Evolutionary conservation across 2,888 invertebrate genomes (phyloP), one percentile per base, ranked within the genome.

Genomic region (Drosophila diplacantha): DNA sequence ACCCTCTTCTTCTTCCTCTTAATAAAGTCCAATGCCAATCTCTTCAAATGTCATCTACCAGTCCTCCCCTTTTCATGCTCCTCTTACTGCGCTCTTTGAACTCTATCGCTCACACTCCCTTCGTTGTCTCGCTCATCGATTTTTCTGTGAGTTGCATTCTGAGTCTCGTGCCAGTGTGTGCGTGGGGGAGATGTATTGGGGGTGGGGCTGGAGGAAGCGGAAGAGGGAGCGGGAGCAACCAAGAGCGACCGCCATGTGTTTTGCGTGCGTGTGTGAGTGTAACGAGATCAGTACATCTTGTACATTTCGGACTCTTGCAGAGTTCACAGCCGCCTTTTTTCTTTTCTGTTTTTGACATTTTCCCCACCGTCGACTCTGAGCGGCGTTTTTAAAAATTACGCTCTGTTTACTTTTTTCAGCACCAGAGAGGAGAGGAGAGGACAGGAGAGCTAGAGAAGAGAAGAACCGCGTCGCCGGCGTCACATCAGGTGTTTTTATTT

Each of bases 331-430:
- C 63, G 59, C 63, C 61, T 60, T 55, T 55, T 53, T 53, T 35
- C 26, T 54, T 32, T 53, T 54, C 56, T 68, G 69, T 73, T 77
- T 78, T 78, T 81, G 83, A 83, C 83, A 81, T 83, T 83, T 78
- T 78, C 79, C 78, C 83, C 64, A 54, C 41, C 79, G 68, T 53
- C 70, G 53, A 71, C 78, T 78, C 78, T 78, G 78, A 78, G 78
- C 78, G 78, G 68, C 81, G 82, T 64, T 83, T 79, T 72, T 67
- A 59, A 71, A 78, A 78, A 78, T 80, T 80, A 74, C 80, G 80
- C 80, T 80, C 80, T 80, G 80, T 80, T 80, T 80, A 80, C 80
- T 80, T 80, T 80, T 80, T 74, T 68, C 78, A 60, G 59, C 51
- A 52, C 60, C 62, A 54, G 60, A 50, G 47, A 53, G 54, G 39